Percentiles rank a stretch among this genome's conserved stretches.
phyloP scores from a whole-genome alignment of 2,113 vertebrate species.

The Vulpes ferrilata region DNA sequence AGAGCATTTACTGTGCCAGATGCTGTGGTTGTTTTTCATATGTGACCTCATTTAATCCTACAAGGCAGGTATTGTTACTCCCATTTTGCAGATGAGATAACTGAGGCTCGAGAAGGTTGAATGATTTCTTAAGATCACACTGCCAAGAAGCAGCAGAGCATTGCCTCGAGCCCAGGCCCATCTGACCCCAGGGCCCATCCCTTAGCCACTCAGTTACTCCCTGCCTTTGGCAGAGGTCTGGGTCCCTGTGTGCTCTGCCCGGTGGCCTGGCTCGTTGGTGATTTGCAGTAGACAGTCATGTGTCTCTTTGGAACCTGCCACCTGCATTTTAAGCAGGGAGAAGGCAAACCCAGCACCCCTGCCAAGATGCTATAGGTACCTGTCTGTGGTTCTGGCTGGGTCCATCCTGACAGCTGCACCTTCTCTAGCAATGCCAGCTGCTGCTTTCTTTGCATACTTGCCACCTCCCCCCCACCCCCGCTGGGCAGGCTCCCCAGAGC shows the following conservation, averaged over 20 bases:
- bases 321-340: not conserved
- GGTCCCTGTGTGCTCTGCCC: not conserved
- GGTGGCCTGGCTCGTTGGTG: not conserved
- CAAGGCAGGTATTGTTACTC: not conserved
- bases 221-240: not conserved
- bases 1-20: not conserved
- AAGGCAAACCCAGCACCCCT: not conserved
- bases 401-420: not conserved
- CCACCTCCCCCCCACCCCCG: not conserved
- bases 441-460: not conserved
- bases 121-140: not conserved
- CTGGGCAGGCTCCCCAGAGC: not conserved
- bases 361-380: not conserved
- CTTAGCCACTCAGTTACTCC: too few species aligned
- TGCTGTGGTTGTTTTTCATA: not conserved
- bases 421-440: not conserved
- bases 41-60: not conserved
- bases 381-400: not conserved
- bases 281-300: not conserved
- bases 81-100: not conserved
- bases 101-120: not conserved
- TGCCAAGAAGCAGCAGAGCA: not conserved
- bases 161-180: not conserved
- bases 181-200: not conserved
- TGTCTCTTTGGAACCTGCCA: not conserved